phyloP scores from a whole-genome alignment of 2,888 invertebrate species.

The Nymphalis polychloros region DNA sequence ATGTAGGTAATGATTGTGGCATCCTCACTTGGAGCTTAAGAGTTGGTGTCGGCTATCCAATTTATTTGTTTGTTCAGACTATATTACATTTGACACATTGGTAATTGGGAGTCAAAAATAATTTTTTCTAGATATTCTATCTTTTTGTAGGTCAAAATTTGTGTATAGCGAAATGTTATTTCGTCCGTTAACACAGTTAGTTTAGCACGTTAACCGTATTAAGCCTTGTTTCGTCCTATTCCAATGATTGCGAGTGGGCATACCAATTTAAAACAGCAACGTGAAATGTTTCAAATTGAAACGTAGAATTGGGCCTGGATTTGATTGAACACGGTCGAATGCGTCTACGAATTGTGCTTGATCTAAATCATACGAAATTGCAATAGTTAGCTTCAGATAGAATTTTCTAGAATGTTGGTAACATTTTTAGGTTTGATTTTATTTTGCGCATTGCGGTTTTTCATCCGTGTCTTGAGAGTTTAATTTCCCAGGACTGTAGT shows the following conservation, averaged over 20 bases:
- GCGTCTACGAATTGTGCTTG: constrained; percentile 11
- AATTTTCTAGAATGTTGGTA: neutral
- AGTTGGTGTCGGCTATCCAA: no score
- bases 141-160: neutral
- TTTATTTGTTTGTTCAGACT: no score
- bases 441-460: constrained; percentile 32
- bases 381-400: neutral
- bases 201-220: constrained; percentile 19
- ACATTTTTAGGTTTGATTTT: constrained; percentile 1
- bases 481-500: neutral
- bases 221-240: constrained; percentile 33
- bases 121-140: neutral
- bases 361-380: constrained; percentile 18
- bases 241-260: constrained; percentile 36
- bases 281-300: constrained; percentile 37
- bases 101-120: neutral
- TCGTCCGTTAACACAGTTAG: neutral
- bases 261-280: constrained; percentile 34
- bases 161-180: neutral
- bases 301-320: constrained; percentile 35
- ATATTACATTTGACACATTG: neutral
- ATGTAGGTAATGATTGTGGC: no score
- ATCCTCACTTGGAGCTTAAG: no score
- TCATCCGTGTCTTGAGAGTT: constrained; percentile 5
- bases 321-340: constrained; percentile 35